phyloP scores from a whole-genome alignment of 2,888 invertebrate species.

The Crioceris asparagi region DNA sequence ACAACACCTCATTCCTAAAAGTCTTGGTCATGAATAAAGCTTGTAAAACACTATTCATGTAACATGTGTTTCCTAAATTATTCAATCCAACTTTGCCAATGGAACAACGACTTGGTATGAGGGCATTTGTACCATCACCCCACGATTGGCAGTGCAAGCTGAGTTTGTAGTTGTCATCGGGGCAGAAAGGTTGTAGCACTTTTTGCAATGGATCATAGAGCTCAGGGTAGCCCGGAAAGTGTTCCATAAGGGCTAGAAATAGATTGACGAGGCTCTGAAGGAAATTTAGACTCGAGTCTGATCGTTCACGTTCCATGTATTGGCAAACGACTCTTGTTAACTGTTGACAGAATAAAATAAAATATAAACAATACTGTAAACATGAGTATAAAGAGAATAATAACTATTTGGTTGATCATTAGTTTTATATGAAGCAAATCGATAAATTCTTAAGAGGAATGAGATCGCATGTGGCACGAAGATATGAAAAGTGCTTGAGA shows the following conservation, averaged over 20 bases:
- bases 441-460: too few relatives aligned
- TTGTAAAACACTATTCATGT: slow-evolving; percentile 81
- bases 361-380: too few relatives aligned
- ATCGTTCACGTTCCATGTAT: slow-evolving; percentile 46
- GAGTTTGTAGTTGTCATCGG: slow-evolving; percentile 27
- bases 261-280: slow-evolving; percentile 54
- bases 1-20: slow-evolving; percentile 59
- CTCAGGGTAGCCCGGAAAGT: slow-evolving; percentile 35
- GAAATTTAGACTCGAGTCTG: slow-evolving; percentile 37
- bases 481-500: too few relatives aligned
- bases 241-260: slow-evolving; percentile 41
- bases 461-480: too few relatives aligned
- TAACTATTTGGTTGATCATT: too few relatives aligned
- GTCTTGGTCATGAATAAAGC: slow-evolving; percentile 72
- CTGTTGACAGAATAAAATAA: too few relatives aligned
- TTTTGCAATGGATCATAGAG: slow-evolving; percentile 32
- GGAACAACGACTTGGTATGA: slow-evolving; percentile 22
- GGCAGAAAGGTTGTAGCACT: slow-evolving; percentile 30
- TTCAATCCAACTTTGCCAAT: slow-evolving; percentile 59
- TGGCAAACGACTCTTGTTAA: too few relatives aligned
- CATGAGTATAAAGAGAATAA: too few relatives aligned
- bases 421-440: too few relatives aligned
- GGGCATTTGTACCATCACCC: slow-evolving; percentile 29
- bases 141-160: slow-evolving; percentile 34
- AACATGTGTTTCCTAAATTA: slow-evolving; percentile 82